phyloP scores from a whole-genome alignment of 2,113 vertebrate genomes.

The Albula goreensis region DNA sequence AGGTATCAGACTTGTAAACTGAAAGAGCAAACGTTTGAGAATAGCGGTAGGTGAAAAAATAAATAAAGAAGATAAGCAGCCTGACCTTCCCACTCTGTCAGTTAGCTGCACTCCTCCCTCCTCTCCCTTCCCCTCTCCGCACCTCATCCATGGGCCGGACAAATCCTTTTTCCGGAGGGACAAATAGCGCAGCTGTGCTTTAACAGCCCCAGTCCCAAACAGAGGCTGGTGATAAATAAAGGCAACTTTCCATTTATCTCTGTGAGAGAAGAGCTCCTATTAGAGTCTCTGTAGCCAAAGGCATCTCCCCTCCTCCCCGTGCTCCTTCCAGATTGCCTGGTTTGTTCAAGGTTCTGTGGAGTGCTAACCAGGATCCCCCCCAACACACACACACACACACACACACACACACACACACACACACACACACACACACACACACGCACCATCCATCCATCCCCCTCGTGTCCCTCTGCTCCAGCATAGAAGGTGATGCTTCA shows the following conservation, averaged over 20 bases:
- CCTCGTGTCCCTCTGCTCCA: constrained; percentile 55
- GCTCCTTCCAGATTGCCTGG: constrained; percentile 80
- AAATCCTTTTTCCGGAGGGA: constrained; percentile 74
- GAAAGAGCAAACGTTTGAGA: constrained; percentile 14
- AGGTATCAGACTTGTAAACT: background rate
- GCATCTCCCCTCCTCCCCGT: constrained; percentile 72
- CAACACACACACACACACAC: constrained; percentile 67
- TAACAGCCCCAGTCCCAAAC: constrained; percentile 82
- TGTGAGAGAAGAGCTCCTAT: constrained; percentile 78
- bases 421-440: constrained; percentile 65
- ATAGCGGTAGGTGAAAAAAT: constrained; percentile 60
- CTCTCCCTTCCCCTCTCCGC: constrained; percentile 62
- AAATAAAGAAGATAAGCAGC: constrained; percentile 51
- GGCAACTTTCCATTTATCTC: constrained; percentile 83
- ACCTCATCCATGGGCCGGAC: constrained; percentile 68
- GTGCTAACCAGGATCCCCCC: constrained; percentile 72
- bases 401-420: constrained; percentile 54
- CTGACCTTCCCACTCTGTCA: constrained; percentile 77
- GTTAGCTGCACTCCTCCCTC: constrained; percentile 62
- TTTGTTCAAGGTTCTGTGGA: constrained; percentile 82
- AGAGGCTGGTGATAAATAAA: constrained; percentile 78
- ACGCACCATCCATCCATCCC: constrained; percentile 50
- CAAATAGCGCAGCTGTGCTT: constrained; percentile 76
- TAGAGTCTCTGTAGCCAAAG: constrained; percentile 73
- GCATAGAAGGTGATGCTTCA: constrained; percentile 72